Conservation (phyloP, 2,797 vertebrate genomes). For the Sebastiscus albofasciatus region DNA sequence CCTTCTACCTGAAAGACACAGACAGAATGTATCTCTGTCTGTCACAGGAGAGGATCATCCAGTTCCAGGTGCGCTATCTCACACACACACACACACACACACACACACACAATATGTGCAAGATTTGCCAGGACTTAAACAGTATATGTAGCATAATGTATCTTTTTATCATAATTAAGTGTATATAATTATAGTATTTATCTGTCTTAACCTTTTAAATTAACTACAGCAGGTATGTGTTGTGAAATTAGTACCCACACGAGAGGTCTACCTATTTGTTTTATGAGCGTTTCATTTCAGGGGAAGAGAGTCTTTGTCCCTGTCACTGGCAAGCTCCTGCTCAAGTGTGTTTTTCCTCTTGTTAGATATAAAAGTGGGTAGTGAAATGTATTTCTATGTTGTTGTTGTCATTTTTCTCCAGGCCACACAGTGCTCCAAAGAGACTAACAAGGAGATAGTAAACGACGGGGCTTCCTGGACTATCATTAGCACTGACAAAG, state of each 20-base stretch:
- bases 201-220: no score
- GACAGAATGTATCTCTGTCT: slow-evolving; percentile 88
- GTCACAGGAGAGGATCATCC: slow-evolving; percentile 99
- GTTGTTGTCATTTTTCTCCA: slow-evolving; percentile 51
- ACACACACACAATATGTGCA: no score
- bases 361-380: not conserved
- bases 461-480: slow-evolving; percentile 99
- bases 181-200: no score
- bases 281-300: not conserved
- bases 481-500: slow-evolving; percentile 99
- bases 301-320: not conserved
- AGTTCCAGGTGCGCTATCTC: slow-evolving; percentile 89
- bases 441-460: slow-evolving; percentile 97
- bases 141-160: not conserved
- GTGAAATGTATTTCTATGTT: not conserved
- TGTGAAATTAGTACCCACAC: not conserved
- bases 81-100: no score
- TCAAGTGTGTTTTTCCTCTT: not conserved
- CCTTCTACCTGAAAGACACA: slow-evolving; percentile 84
- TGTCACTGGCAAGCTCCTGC: not conserved
- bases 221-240: not conserved
- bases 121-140: no score
- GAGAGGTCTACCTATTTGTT: not conserved
- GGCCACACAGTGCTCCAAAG: slow-evolving; percentile 97
- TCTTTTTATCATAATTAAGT: no score